Evolutionary conservation across 2,113 vertebrate genomes (phyloP), one percentile per base, ranked within the genome.

Genomic region (Centropus unirufus): DNA sequence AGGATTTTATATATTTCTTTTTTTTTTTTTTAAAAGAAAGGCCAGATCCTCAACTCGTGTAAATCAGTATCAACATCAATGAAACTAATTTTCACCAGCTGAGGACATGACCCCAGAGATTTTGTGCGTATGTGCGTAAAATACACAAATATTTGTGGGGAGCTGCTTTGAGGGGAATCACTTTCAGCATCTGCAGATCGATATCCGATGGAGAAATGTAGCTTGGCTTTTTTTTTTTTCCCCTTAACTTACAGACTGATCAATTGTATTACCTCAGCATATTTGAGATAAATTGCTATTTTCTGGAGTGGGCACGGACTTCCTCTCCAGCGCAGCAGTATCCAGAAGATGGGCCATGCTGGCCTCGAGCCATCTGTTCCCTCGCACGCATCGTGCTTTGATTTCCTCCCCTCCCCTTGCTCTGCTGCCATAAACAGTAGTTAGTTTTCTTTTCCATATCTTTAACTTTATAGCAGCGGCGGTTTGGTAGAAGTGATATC

Each of bases 371-470:
- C 90, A 92, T 84, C 95, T 91, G 79, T 86, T 89, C 67, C 85
- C 63, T 82, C 44, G 74, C 47, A 44, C 7, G 8, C 61, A 22
- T 61, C 73, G 34, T n/a, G 80, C 61, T 55, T 72, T 83, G 73
- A 42, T 75, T 62, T 64, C 39, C 8, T 4, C 7, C 11, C 9
- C 11, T 49, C 8, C 9, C 11, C 54, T 15, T 55, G 54, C 52
- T 24, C 66, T 46, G 55, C 84, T 81, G 78, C 52, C 92, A 92
- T 83, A 94, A 96, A 90, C 92, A 96, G 95, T 94, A 95, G 96
- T 95, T 93, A 27, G 52, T 63, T 68, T 74, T 89, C 84, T 81
- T 87, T 87, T 89, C 66, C 72, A 9, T 47, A 49, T 96, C 93
- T 90, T 57, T n/a, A 29, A 49, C 67, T 79, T 66, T 77, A 93